A percentile compares a stretch with the other conserved stretches of the same genome.
Conservation (phyloP, 2,113 vertebrate species). For the Odontophorus gujanensis region DNA sequence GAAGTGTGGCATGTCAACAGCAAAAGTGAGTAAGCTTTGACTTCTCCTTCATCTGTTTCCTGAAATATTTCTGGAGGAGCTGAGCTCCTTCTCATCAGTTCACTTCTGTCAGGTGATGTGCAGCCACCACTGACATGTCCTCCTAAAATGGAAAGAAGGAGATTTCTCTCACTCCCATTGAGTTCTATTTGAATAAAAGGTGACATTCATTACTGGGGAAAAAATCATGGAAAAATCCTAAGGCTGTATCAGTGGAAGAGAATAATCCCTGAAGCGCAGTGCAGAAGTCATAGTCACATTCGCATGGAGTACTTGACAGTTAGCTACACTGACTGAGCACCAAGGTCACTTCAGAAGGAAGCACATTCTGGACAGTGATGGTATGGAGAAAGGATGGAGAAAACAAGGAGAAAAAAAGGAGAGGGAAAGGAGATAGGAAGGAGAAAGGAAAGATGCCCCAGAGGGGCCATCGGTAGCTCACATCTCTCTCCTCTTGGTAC, state of each 20-base stretch:
- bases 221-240: background rate
- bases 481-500: background rate
- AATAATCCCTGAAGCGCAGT: accelerated
- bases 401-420: too few species aligned
- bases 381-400: too few species aligned
- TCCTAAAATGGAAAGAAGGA: background rate
- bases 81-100: background rate
- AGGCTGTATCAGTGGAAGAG: background rate
- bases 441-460: too few species aligned
- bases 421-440: too few species aligned
- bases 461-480: background rate
- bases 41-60: background rate
- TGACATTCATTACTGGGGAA: background rate
- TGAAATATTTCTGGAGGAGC: background rate
- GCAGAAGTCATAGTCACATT: background rate
- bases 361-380: background rate
- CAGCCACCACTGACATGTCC: accelerated
- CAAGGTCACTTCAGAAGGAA: background rate
- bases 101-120: background rate
- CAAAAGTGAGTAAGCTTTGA: background rate
- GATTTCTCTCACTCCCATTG: accelerated
- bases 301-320: accelerated
- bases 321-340: accelerated
- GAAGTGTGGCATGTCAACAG: background rate
- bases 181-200: background rate